Evolutionary conservation across 1,140 invertebrate genomes (phyloP).

Genomic region (Acromyrmex heyeri): DNA sequence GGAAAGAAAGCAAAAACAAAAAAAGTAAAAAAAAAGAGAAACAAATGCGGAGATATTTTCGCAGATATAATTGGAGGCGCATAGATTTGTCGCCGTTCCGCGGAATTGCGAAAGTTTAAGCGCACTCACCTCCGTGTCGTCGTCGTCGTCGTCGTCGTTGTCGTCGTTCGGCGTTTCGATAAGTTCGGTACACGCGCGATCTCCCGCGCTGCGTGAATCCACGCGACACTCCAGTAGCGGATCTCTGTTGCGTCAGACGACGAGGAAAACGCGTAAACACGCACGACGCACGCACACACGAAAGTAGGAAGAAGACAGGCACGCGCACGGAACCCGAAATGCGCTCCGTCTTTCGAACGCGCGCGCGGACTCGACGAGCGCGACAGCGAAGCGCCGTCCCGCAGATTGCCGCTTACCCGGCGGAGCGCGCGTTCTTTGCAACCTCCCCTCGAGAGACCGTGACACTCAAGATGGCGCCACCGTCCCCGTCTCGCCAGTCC

Average conservation of each 20-base stretch:
- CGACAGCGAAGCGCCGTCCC: constrained; percentile 42
- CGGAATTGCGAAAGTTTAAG: constrained; percentile 8
- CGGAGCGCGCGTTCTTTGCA: constrained; percentile 59
- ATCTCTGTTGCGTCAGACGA: background rate
- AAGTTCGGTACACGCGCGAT: constrained; percentile 4
- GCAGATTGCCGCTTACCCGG: constrained; percentile 74
- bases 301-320: background rate
- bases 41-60: background rate
- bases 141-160: background rate
- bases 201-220: constrained; percentile 16
- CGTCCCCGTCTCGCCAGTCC: background rate
- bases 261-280: background rate
- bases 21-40: background rate
- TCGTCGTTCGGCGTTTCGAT: background rate
- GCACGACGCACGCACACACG: background rate
- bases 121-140: constrained; percentile 27
- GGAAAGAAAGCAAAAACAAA: background rate
- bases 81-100: background rate
- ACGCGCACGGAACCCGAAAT: constrained; percentile 7
- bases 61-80: too few relatives aligned
- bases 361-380: constrained; percentile 56
- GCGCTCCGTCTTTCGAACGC: constrained; percentile 50
- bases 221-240: background rate
- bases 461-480: constrained; percentile 68
- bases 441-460: constrained; percentile 29